These are phyloP conservation scores for Drosophila ogumai DNA, from an alignment of 1,140 invertebrate genomes.

Conservation along the genomic window DNA sequence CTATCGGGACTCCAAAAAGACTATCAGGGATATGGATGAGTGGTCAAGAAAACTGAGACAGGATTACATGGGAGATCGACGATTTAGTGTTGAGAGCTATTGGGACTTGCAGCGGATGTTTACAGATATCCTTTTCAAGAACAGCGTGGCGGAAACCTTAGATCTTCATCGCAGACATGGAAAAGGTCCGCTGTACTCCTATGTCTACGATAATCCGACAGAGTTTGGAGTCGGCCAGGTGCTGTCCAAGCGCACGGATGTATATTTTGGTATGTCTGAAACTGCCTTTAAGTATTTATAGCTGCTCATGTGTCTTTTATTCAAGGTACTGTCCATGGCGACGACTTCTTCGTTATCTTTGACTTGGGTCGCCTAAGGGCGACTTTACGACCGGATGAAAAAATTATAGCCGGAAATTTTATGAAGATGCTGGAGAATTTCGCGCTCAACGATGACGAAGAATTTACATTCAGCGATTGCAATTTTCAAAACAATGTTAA, in stretches of 20 bases:
- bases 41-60: conserved; percentile 36
- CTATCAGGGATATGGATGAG: conserved; percentile 32
- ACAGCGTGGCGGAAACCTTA: conserved; percentile 35
- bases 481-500: conserved; percentile 26
- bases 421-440: conserved; percentile 56
- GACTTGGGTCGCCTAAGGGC: background rate
- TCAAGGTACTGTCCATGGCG: conserved; percentile 4
- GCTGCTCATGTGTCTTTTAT: background rate
- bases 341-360: conserved; percentile 11
- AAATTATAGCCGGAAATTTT: conserved; percentile 43
- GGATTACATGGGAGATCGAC: conserved; percentile 44
- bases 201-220: conserved; percentile 63
- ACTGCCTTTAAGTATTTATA: background rate
- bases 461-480: conserved; percentile 29
- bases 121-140: conserved; percentile 23
- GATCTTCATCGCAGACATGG: conserved; percentile 41
- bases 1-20: conserved; percentile 24
- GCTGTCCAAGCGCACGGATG: conserved; percentile 42
- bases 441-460: background rate
- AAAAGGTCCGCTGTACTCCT: conserved; percentile 47
- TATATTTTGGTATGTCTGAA: conserved; percentile 37
- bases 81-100: conserved; percentile 55
- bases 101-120: conserved; percentile 49
- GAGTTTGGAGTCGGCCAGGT: conserved; percentile 33
- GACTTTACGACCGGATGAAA: conserved; percentile 32